A percentile compares a stretch with the other conserved stretches of the same genome.
phyloP scores from a whole-genome alignment of 2,113 vertebrate species.

The Serinus canaria region DNA sequence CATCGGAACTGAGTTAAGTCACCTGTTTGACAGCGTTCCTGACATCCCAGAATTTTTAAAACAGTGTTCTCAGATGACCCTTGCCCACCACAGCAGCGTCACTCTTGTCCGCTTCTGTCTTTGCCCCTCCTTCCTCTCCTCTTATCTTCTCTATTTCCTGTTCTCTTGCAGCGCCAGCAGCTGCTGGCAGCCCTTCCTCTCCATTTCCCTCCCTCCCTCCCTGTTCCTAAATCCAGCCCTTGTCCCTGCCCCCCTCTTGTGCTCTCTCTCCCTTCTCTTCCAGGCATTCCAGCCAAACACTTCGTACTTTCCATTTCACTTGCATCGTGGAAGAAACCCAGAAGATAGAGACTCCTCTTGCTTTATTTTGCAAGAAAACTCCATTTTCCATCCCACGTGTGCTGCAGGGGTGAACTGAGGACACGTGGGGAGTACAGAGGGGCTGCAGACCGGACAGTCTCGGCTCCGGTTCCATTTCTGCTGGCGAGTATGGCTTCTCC shows the following conservation, averaged over 20 bases:
- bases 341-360: background rate
- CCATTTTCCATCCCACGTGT: background rate
- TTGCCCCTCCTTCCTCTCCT: background rate
- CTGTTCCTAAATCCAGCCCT: background rate
- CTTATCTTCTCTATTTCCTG: background rate
- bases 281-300: background rate
- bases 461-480: background rate
- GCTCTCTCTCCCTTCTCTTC: background rate
- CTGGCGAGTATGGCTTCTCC: accelerated
- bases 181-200: background rate
- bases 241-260: background rate
- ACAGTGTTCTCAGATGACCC: background rate
- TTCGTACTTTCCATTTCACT: background rate
- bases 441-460: background rate
- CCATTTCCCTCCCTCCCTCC: background rate
- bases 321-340: background rate
- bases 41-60: constrained; percentile 45
- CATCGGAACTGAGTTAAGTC: constrained; percentile 27
- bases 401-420: background rate
- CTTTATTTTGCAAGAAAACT: background rate
- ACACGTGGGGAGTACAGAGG: accelerated
- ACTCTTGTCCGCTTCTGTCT: background rate
- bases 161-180: background rate
- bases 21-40: constrained; percentile 9
- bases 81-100: background rate